Evolutionary conservation across 2,113 vertebrate genomes (phyloP), one percentile per base, ranked within the genome.

Genomic region (Brachyhypopomus occidentalis): DNA sequence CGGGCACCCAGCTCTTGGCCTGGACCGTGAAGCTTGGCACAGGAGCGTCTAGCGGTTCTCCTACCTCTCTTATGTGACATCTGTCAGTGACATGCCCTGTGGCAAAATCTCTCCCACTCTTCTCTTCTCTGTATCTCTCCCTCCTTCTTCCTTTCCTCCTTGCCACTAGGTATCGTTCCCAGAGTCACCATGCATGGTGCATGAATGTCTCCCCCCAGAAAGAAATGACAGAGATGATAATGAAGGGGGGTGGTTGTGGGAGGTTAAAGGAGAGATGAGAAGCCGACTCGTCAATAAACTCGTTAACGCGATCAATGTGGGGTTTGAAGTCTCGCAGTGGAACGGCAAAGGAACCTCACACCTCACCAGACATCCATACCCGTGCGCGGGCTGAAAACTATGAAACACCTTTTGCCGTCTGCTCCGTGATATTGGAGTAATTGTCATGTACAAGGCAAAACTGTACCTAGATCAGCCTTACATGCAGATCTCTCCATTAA

Each of bases 271-370:
- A 73, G 9, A 64, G 58, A 63, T 14, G 56, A 5, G 14, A 0
- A 22, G 14, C 27, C 0, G 63, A 19, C 14, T 52, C 12, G 1
- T 52, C 19, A 66, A 19, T 30, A 17, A 14, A 22, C 56, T 73
- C 70, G 25, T 80, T 80, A 80, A 64, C 52, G 45, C 70, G 30
- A 5, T 72, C 78, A 63, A 41, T 45, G 36, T 56, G 77, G 67
- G 48, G 77, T 79, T 52, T 60, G 34, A 71, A 41, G 17, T 30
- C 63, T 45, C 12, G 0, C 2, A n/a, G 38, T 3, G 0, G 20
- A 48, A 16, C 2, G 58, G 23, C 27, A 52, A 66, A 45, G 16
- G 48, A 58, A 38, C 20, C 52, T 38, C 60, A 48, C 36, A 36
- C 70, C n/a, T 73, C 58, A 63, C 55, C 67, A 30, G 38, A 30